Base-by-base conservation (phyloP, 2,888 invertebrate species). In the Aethes cnicana region DNA sequence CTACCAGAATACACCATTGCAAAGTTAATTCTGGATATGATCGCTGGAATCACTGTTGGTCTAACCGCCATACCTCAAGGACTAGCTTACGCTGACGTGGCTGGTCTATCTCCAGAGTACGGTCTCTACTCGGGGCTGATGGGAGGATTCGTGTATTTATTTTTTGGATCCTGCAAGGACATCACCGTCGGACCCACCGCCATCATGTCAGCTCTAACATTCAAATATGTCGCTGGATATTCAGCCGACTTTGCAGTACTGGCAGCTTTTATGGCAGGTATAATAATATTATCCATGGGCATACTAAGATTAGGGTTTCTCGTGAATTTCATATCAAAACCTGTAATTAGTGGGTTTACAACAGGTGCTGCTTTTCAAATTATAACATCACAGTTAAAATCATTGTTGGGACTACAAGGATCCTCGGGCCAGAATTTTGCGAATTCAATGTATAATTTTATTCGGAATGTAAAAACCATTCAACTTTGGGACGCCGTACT, bases 121-220 rank as follows among this genome's bases (percentile, higher is more conserved):
- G 96, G 96, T 1, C 84, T 96, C 2, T 96, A 96, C 76, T 95
- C 95, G 0, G 93, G 95, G 2, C 95, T 96, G 77, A 93, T 96
- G 92, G 95, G 95, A 7, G 95, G 95, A 68, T 95, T 96, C 73
- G 90, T 95, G 2, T 96, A 96, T 73, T 91, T 94, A 20, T 74
- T 96, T 36, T 92, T 96, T 63, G 96, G 96, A 23, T 95, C 94
- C 60, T 92, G 92, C 65, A 94, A 93, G 70, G 93, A 93, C 61
- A 26, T 89, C 30, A 92, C 91, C n/a, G 88, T 91, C 62, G 94
- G 96, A 39, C 96, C 96, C 0, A 96, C 96, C 0, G 95, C 96
- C 1, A 95, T 96, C 54, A 92, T 96, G 92, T 93, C 95, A 0
- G 82, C 95, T 3, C 93, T 96, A 92, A 92, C 94, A 0, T 91